phyloP scores from a whole-genome alignment of 2,113 vertebrate genomes.

The Triplophysa rosa region DNA sequence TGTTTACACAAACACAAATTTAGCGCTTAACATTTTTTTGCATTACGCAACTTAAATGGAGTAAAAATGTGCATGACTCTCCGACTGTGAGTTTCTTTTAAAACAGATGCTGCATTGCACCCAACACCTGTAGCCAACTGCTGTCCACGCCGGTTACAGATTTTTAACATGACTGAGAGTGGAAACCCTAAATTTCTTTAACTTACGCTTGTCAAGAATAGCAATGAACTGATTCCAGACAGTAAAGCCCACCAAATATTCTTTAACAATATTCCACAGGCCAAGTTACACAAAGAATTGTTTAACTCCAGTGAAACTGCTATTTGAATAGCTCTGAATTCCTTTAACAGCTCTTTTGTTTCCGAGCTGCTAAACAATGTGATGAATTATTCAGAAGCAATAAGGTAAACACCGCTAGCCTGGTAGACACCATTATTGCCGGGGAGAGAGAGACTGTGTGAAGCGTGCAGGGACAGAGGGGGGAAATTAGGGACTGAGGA shows the following conservation, averaged over 20 bases:
- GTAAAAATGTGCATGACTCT: not conserved
- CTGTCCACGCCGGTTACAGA: not conserved
- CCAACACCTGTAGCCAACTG: conserved; percentile 2
- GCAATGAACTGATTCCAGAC: too few relatives aligned
- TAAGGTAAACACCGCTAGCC: conserved; percentile 36
- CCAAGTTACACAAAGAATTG: not conserved
- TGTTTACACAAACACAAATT: not conserved
- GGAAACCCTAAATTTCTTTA: not conserved
- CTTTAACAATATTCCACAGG: too few relatives aligned
- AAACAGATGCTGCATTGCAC: not conserved
- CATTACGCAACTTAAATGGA: not conserved
- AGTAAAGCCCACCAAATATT: too few relatives aligned
- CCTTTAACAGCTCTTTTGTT: conserved; percentile 24
- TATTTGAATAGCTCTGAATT: conserved; percentile 6
- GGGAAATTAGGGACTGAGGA: conserved; percentile 37
- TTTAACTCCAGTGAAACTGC: conserved; percentile 2
- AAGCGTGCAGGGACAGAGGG: conserved; percentile 6
- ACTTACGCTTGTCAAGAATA: too few relatives aligned
- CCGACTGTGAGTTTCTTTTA: not conserved
- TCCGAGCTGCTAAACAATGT: conserved; percentile 20
- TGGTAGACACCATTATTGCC: conserved; percentile 16
- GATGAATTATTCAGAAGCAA: conserved; percentile 43
- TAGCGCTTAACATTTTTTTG: too few relatives aligned
- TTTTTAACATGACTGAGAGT: not conserved
- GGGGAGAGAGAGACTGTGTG: not conserved